Evolutionary conservation across 2,113 vertebrate genomes (phyloP).

Genomic region (Corynorhinus townsendii): DNA sequence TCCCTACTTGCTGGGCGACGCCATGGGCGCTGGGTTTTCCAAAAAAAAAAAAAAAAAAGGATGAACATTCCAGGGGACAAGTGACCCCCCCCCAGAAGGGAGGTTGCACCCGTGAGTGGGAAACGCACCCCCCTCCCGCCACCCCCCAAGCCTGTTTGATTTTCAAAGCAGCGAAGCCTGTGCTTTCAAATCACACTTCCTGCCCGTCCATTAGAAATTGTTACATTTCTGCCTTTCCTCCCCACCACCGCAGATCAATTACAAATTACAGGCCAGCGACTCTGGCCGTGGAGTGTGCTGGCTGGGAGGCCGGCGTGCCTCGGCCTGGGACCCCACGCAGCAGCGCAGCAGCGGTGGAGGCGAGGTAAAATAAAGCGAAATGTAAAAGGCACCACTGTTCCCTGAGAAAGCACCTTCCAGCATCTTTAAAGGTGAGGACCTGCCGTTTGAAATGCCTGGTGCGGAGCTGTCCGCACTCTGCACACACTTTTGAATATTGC

Average conservation of each 20-base stretch:
- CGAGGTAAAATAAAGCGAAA: conserved; percentile 32
- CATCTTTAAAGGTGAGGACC: conserved; percentile 64
- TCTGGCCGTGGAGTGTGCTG: conserved; percentile 10
- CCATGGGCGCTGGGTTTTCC: conserved; percentile 41
- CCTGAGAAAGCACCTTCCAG: conserved; percentile 38
- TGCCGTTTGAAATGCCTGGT: conserved; percentile 64
- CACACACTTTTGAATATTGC: conserved; percentile 35
- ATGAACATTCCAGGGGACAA: conserved; percentile 62
- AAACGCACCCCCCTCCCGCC: not conserved
- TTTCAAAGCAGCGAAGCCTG: conserved; percentile 57
- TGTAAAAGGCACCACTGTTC: conserved; percentile 9
- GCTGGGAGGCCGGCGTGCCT: conserved; percentile 50
- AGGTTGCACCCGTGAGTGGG: not conserved
- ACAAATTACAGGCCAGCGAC: conserved; percentile 55
- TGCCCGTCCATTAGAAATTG: conserved; percentile 70
- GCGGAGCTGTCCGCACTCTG: conserved; percentile 48
- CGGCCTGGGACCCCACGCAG: conserved; percentile 56
- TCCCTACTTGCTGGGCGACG: conserved; percentile 30
- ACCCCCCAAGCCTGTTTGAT: conserved; percentile 58
- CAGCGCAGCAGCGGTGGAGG: conserved; percentile 40
- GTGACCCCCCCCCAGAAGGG: conserved; percentile 62
- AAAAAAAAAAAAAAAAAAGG: not conserved
- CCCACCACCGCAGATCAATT: conserved; percentile 70
- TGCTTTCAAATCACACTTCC: conserved; percentile 70
- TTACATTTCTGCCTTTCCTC: conserved; percentile 69